Evolutionary conservation across 1,140 invertebrate genomes (phyloP).

Genomic region (Drosophila pandora): DNA sequence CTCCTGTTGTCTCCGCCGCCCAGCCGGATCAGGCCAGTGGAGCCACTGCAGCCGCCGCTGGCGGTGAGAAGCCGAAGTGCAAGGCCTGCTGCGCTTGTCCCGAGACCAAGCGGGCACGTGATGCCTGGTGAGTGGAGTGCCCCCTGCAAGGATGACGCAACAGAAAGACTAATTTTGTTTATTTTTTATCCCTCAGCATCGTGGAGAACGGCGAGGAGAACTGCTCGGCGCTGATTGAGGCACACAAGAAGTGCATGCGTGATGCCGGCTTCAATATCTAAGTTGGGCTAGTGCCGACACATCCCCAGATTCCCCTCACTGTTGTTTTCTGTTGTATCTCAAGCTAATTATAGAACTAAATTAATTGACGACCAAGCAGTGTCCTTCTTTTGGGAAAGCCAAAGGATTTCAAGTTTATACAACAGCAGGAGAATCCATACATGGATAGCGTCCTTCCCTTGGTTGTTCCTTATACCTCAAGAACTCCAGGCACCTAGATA

Average conservation of each 20-base stretch:
- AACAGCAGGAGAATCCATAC: too few species aligned
- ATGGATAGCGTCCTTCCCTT: background rate
- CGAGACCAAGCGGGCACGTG: constrained; percentile 95
- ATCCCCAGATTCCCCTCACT: constrained; percentile 9
- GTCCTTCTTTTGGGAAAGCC: background rate
- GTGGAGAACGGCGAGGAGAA: constrained; percentile 97
- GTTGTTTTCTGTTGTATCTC: constrained; percentile 66
- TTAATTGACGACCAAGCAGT: constrained; percentile 46
- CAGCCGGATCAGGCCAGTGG: constrained; percentile 64
- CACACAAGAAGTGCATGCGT: constrained; percentile 98
- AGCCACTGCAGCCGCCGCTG: constrained; percentile 66
- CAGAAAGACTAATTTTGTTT: constrained; percentile 1
- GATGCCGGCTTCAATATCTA: constrained; percentile 94
- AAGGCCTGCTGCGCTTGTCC: constrained; percentile 99
- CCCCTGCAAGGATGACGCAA: constrained; percentile 47
- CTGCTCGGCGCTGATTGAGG: constrained; percentile 95
- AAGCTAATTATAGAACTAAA: constrained; percentile 73
- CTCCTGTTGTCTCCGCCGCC: constrained; percentile 22
- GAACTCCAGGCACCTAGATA: background rate
- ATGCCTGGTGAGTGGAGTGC: constrained; percentile 90
- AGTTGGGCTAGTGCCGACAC: background rate
- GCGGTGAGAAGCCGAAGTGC: constrained; percentile 87
- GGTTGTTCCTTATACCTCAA: background rate
- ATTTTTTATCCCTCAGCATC: constrained; percentile 87
- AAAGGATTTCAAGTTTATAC: background rate